A percentile compares a stretch with the other conserved stretches of the same genome.
phyloP scores from a whole-genome alignment of 1,140 invertebrate genomes.

The Meloidogyne exigua region DNA sequence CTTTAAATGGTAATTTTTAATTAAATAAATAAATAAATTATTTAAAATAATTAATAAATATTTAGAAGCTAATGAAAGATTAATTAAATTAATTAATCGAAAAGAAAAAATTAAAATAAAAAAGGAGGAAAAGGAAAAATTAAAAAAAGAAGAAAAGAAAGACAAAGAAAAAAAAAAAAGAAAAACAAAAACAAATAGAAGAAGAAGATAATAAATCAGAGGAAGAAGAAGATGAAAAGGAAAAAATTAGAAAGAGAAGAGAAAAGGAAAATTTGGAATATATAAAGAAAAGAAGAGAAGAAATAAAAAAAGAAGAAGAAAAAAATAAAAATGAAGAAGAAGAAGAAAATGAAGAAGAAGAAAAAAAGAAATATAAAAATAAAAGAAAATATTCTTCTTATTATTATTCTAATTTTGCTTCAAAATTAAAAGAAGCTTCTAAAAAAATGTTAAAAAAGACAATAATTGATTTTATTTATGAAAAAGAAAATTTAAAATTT shows the following conservation, averaged over 20 bases:
- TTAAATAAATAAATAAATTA: too few relatives aligned
- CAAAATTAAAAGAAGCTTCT: background rate
- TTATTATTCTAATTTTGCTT: background rate
- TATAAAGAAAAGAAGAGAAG: too few relatives aligned
- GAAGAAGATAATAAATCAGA: background rate
- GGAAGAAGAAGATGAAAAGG: background rate
- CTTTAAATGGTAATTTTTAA: background rate
- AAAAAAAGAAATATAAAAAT: background rate
- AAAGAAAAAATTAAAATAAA: background rate
- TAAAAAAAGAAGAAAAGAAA: background rate
- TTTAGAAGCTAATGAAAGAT: background rate
- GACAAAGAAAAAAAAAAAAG: background rate
- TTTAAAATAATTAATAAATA: too few relatives aligned
- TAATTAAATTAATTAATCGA: background rate
- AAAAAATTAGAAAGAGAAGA: background rate
- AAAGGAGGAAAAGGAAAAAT: background rate
- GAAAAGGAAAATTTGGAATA: too few relatives aligned
- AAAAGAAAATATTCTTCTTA: background rate
- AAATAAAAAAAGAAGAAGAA: too few relatives aligned
- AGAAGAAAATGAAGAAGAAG: too few relatives aligned
- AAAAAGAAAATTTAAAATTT: slow-evolving; percentile 6
- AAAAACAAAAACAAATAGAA: background rate
- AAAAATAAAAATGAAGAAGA: too few relatives aligned
- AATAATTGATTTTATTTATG: background rate
- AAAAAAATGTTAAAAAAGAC: background rate